Evolutionary conservation across 2,888 invertebrate genomes (phyloP).

Genomic region (Unio delphinus): DNA sequence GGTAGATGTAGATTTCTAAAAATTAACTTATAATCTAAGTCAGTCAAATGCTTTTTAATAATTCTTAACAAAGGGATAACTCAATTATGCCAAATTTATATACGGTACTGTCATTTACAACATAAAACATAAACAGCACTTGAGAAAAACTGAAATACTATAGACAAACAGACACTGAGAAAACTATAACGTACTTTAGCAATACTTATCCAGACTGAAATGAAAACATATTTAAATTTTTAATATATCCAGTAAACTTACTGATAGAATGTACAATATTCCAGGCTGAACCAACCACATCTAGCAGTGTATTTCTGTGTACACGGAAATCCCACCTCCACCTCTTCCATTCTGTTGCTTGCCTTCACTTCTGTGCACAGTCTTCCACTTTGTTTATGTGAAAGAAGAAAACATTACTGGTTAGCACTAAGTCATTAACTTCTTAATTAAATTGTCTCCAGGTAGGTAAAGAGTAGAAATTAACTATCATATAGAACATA

Average conservation of each 20-base stretch:
- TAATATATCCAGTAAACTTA: constrained; percentile 7
- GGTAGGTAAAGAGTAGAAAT: too few species aligned
- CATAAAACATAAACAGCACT: neutral
- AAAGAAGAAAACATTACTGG: too few species aligned
- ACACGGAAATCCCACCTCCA: constrained; percentile 31
- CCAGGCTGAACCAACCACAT: constrained; percentile 51
- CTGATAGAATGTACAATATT: constrained; percentile 50
- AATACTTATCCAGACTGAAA: neutral
- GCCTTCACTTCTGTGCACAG: too few species aligned
- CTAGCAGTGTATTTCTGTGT: constrained; percentile 37
- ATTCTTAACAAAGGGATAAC: too few species aligned
- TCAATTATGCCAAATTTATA: too few species aligned
- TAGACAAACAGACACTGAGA: neutral
- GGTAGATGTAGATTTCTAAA: too few species aligned
- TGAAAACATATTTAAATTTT: neutral
- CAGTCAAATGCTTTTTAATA: too few species aligned
- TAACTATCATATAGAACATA: too few species aligned
- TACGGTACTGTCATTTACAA: neutral
- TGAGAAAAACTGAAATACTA: neutral
- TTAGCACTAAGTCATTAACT: too few species aligned
- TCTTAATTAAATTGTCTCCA: too few species aligned
- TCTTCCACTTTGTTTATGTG: too few species aligned
- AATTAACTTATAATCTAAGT: too few species aligned
- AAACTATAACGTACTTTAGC: neutral
- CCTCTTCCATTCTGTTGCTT: constrained; percentile 16